A percentile compares a stretch with the other conserved stretches of the same genome.
phyloP scores from a whole-genome alignment of 1,140 invertebrate genomes.

The Drosophila serrata region DNA sequence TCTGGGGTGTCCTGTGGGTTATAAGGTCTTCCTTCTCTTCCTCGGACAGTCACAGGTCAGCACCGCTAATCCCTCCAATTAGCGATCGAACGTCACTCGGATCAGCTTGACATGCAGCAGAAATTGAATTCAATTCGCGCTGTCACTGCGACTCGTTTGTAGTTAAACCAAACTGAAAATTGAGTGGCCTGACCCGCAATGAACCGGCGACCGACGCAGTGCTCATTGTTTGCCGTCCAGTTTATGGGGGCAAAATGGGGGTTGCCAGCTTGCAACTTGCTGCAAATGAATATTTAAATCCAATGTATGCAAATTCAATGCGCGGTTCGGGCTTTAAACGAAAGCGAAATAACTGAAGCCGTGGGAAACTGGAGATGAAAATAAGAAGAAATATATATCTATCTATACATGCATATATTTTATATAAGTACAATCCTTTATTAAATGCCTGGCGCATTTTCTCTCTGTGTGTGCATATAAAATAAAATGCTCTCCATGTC shows the following conservation, averaged over 20 bases:
- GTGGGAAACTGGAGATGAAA: background rate
- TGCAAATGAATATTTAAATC: constrained; percentile 78
- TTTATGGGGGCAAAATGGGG: background rate
- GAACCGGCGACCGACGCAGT: constrained; percentile 19
- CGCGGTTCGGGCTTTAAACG: constrained; percentile 38
- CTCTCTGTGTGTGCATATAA: constrained; percentile 7
- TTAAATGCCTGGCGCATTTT: too few relatives aligned
- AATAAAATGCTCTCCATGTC: constrained; percentile 31
- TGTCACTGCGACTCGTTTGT: constrained; percentile 64
- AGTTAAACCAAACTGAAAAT: constrained; percentile 79
- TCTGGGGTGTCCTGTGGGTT: background rate
- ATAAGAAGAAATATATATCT: background rate
- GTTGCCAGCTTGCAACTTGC: constrained; percentile 51
- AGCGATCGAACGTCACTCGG: constrained; percentile 57
- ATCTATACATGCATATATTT: background rate
- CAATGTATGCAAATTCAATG: constrained; percentile 72
- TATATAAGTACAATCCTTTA: too few relatives aligned
- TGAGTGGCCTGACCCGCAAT: constrained; percentile 66
- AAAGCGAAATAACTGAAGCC: constrained; percentile 54
- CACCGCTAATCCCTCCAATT: constrained; percentile 72
- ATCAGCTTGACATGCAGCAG: constrained; percentile 62
- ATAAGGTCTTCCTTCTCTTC: background rate
- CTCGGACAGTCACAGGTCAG: constrained; percentile 23
- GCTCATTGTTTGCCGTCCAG: constrained; percentile 45
- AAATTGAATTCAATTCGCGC: constrained; percentile 78